Base-by-base conservation (phyloP, 2,888 invertebrate genomes). In the Linnaemya tessellans region DNA sequence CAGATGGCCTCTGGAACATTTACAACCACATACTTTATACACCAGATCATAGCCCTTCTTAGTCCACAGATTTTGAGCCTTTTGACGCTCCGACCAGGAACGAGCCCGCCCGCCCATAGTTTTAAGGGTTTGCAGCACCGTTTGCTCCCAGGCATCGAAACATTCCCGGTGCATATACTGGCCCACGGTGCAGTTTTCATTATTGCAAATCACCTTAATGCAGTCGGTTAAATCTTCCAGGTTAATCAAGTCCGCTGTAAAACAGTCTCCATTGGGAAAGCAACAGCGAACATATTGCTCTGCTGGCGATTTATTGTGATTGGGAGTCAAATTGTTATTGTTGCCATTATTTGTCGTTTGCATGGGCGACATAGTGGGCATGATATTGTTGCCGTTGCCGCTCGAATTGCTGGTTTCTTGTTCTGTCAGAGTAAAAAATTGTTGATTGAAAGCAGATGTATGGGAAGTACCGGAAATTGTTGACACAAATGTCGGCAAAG, bases 1-100 rank as follows among this genome's bases (percentile, higher is more conserved):
- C 89, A 99, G 93, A 90, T 98, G 98, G 8, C 98, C 98, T 41
- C 97, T 94, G 3, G 97, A 97, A 93, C 98, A 98, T 87, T 96
- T 96, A 93, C 99, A 99, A 54, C 96, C 97, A 93, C 98, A 99
- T 9, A 97, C 98, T 90, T 98, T 98, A 93, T 96, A 98, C 9
- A 98, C 98, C 92, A 98, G 93, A 93, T 99, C 98, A 93, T 98
- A 98, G 74, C 98, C 98, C 93, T 98, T 98, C 93, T 98, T 98
- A 79, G 98, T 98, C 99, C 99, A 99, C 82, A 99, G 93, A 93
- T 98, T 98, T 93, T 98, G 98, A 89, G 96, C 95, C 38, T 98
- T 95, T 92, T 98, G 98, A 81, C 98, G 95, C 92, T 98, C 98
- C 49, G 98, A 98, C 98, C 98, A 98, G 88, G 97, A 97, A 25